These are phyloP conservation scores for Siphlonurus alternatus DNA, from an alignment of 2,888 invertebrate species.

Conservation along the genomic window DNA sequence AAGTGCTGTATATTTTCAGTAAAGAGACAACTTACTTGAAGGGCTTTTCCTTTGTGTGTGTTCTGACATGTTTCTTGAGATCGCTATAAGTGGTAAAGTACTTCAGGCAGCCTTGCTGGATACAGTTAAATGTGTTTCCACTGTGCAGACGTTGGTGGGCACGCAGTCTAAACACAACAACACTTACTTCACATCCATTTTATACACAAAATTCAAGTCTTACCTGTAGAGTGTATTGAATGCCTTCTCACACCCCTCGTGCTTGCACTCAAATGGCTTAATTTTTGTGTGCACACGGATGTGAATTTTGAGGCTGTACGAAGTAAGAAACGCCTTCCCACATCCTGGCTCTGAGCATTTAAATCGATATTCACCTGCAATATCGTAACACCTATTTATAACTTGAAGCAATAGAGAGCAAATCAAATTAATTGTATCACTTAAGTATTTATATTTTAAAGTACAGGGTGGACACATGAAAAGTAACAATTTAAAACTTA, in stretches of 20 bases:
- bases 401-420: too few relatives aligned
- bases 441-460: too few relatives aligned
- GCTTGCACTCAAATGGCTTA: conserved; percentile 79
- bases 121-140: conserved; percentile 88
- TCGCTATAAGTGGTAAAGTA: conserved; percentile 89
- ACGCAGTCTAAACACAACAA: conserved; percentile 50
- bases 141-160: conserved; percentile 86
- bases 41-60: conserved; percentile 81
- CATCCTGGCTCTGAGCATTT: conserved; percentile 76
- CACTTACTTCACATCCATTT: too few relatives aligned
- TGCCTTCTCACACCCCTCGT: conserved; percentile 71
- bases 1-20: too few relatives aligned
- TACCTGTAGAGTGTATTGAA: conserved; percentile 87
- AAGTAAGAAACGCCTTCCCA: conserved; percentile 85
- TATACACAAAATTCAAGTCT: conserved; percentile 15
- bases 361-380: conserved; percentile 83
- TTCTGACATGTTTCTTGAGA: conserved; percentile 82
- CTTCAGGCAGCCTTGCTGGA: conserved; percentile 63
- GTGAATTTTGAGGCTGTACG: conserved; percentile 89
- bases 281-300: conserved; percentile 82
- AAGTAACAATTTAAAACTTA: too few relatives aligned
- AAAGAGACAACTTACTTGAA: conserved; percentile 63
- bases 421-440: too few relatives aligned
- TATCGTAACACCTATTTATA: too few relatives aligned
- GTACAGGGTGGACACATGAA: too few relatives aligned